Evolutionary conservation across 2,113 vertebrate species (phyloP).

Genomic region (Terrapene triunguis): DNA sequence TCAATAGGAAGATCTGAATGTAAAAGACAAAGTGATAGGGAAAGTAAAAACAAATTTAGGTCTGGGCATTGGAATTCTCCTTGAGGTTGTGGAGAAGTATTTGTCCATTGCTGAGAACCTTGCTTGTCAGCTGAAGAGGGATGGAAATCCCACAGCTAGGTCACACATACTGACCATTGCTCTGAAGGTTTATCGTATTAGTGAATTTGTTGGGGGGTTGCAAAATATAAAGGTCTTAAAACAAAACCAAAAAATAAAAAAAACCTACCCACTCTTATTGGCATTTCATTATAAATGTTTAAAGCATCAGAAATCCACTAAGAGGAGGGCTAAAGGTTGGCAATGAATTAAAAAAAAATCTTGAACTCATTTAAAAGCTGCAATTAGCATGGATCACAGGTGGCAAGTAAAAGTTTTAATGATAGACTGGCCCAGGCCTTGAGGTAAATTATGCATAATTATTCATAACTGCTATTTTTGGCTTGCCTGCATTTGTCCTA

Average conservation of each 20-base stretch:
- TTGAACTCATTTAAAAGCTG: slow-evolving; percentile 81
- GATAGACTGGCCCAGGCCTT: slow-evolving; percentile 86
- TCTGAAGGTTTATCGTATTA: slow-evolving; percentile 20
- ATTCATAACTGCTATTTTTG: slow-evolving; percentile 95
- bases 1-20: not conserved
- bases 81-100: slow-evolving; percentile 6
- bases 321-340: slow-evolving; percentile 57
- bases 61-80: not conserved
- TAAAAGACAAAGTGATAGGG: not conserved
- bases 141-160: not conserved
- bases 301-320: slow-evolving; percentile 57
- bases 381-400: slow-evolving; percentile 79
- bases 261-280: not conserved
- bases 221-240: slow-evolving; percentile 28
- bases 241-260: slow-evolving; percentile 1
- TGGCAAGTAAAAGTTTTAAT: slow-evolving; percentile 84
- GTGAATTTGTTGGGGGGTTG: not conserved
- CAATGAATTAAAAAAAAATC: slow-evolving; percentile 48
- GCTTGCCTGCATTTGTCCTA: slow-evolving; percentile 91
- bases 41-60: not conserved
- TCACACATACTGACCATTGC: slow-evolving; percentile 28
- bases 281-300: slow-evolving; percentile 55
- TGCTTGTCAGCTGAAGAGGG: not conserved
- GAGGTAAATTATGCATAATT: slow-evolving; percentile 98
- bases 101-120: not conserved